Percentiles rank a stretch among this genome's conserved stretches.
These are phyloP conservation scores for Pterocles burchelli DNA, from an alignment of 2,113 vertebrate species.

Conservation along the genomic window DNA sequence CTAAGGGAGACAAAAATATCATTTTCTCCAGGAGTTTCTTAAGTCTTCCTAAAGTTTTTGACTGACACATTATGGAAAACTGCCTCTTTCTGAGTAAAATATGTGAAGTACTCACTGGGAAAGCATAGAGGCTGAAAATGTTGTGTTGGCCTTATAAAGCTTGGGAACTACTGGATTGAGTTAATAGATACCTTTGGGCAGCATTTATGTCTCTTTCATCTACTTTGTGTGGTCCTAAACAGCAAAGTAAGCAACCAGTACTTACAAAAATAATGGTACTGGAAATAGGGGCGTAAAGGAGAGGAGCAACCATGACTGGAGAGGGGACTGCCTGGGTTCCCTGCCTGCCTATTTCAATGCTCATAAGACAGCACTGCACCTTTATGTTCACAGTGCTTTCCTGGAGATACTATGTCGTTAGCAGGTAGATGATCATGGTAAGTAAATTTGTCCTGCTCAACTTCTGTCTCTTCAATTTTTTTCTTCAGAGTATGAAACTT, in stretches of 20 bases:
- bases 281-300: neutral
- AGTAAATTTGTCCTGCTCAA: neutral
- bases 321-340: neutral
- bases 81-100: neutral
- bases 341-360: neutral
- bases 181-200: neutral
- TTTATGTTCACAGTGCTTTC: rapidly evolving
- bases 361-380: neutral
- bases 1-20: rapidly evolving
- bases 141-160: neutral
- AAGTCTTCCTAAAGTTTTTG: neutral
- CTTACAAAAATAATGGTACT: neutral
- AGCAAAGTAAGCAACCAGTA: neutral
- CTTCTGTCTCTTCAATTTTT: neutral
- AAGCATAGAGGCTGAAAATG: neutral
- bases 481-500: neutral
- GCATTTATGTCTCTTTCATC: neutral
- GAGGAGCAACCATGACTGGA: neutral
- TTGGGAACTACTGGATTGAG: neutral
- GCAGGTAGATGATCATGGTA: neutral
- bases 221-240: rapidly evolving
- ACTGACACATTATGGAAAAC: neutral
- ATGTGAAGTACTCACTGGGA: neutral
- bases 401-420: neutral
- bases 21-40: neutral